Percentiles rank a stretch among this genome's conserved stretches.
These are phyloP conservation scores for Lochmaea capreae DNA, from an alignment of 2,888 invertebrate genomes.

Conservation along the genomic window DNA sequence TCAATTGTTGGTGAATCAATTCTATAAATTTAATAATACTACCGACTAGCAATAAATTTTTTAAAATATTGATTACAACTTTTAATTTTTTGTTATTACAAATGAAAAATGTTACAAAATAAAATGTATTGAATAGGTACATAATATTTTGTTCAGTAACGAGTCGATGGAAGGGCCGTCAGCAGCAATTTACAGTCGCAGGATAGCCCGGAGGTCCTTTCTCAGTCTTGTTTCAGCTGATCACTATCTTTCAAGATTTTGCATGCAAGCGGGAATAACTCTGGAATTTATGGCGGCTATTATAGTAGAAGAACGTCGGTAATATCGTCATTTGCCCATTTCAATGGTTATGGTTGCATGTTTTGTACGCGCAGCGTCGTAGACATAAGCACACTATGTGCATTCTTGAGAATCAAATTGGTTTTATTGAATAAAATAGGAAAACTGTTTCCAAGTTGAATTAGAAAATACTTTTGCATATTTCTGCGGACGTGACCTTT, in stretches of 20 bases:
- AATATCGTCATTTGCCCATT: conserved; percentile 54
- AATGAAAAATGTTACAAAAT: no score
- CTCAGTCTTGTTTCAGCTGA: conserved; percentile 43
- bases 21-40: no score
- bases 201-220: conserved; percentile 49
- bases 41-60: no score
- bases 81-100: no score
- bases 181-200: conserved; percentile 53
- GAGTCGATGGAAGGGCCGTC: not conserved
- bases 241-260: conserved; percentile 56
- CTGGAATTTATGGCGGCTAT: conserved; percentile 56
- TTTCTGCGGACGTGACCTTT: no score
- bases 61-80: no score
- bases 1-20: no score
- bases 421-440: not conserved
- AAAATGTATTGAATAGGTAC: not conserved
- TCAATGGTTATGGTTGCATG: conserved; percentile 34
- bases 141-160: not conserved
- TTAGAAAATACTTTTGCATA: no score
- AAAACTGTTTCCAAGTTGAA: no score
- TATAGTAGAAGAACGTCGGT: conserved; percentile 54
- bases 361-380: not conserved
- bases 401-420: not conserved
- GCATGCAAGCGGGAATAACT: conserved; percentile 54
- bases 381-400: not conserved